These are phyloP conservation scores for Pelochelys cantorii DNA, from an alignment of 2,797 vertebrate species.

Conservation along the genomic window DNA sequence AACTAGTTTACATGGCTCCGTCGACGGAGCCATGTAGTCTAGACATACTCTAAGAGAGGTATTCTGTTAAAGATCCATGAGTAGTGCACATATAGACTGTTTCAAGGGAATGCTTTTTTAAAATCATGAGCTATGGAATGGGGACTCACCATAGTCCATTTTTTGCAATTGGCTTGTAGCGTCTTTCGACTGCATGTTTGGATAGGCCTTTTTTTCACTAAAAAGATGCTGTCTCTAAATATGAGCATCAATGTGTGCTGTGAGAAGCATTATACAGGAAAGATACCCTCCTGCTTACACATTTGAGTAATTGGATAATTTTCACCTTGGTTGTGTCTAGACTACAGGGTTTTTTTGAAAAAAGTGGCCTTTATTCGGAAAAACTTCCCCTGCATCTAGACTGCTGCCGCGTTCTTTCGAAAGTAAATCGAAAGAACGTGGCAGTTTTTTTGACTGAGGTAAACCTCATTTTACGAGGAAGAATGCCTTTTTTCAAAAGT, in stretches of 20 bases:
- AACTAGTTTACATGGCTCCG: too few relatives aligned
- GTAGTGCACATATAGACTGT: conserved; percentile 68
- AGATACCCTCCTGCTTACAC: not conserved
- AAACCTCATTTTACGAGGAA: too few relatives aligned
- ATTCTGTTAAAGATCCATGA: conserved; percentile 57
- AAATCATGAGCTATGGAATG: conserved; percentile 68
- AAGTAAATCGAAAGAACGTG: too few relatives aligned
- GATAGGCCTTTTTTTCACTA: not conserved
- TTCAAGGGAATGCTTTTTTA: conserved; percentile 71
- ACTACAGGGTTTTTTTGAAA: too few relatives aligned
- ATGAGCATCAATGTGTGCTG: not conserved
- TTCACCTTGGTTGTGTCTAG: not conserved
- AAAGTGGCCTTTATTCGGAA: too few relatives aligned
- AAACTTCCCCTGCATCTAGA: too few relatives aligned
- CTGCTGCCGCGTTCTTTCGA: too few relatives aligned
- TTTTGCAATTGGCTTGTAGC: conserved; percentile 52
- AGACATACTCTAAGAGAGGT: not conserved
- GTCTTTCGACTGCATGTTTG: conserved; percentile 21
- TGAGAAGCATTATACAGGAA: not conserved
- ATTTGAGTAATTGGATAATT: not conserved
- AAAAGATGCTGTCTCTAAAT: conserved; percentile 1
- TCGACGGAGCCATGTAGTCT: too few relatives aligned
- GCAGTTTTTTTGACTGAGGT: too few relatives aligned
- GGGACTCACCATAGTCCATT: conserved; percentile 55
- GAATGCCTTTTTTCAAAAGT: too few relatives aligned